Percentiles rank a stretch among this genome's conserved stretches.
These are phyloP conservation scores for Acanthosoma haemorrhoidale DNA, from an alignment of 2,888 invertebrate species.

Conservation along the genomic window DNA sequence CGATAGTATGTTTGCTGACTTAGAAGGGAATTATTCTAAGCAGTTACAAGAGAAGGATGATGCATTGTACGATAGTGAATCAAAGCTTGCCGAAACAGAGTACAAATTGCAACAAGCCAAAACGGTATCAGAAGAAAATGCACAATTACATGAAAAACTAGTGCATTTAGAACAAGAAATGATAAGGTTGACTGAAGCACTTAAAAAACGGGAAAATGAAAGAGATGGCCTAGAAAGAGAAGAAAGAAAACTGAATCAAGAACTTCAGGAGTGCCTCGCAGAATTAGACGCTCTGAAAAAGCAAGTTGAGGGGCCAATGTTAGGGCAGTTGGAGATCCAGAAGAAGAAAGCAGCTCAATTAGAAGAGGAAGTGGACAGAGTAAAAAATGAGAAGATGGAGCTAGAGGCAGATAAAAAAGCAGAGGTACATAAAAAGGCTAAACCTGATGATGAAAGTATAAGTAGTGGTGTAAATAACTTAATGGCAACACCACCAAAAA, in stretches of 20 bases:
- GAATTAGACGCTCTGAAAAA: slow-evolving; percentile 49
- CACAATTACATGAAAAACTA: slow-evolving; percentile 43
- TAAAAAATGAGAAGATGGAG: slow-evolving; percentile 50
- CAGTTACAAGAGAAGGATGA: slow-evolving; percentile 55
- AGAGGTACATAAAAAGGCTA: slow-evolving; percentile 41
- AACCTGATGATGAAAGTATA: neutral
- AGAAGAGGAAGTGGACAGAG: slow-evolving; percentile 51
- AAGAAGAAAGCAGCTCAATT: slow-evolving; percentile 47
- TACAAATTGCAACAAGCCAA: slow-evolving; percentile 47
- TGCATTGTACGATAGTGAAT: slow-evolving; percentile 51
- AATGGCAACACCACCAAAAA: neutral
- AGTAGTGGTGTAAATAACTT: too few relatives aligned
- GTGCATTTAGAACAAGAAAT: slow-evolving; percentile 52
- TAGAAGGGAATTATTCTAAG: slow-evolving; percentile 60
- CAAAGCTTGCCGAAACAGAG: slow-evolving; percentile 52
- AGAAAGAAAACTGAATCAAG: slow-evolving; percentile 50
- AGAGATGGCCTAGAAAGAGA: slow-evolving; percentile 48
- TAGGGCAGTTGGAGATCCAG: slow-evolving; percentile 46
- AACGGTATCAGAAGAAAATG: slow-evolving; percentile 36
- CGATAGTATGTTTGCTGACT: slow-evolving; percentile 65
- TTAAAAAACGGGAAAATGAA: slow-evolving; percentile 40
- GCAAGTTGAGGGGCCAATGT: slow-evolving; percentile 48
- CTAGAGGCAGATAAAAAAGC: slow-evolving; percentile 49
- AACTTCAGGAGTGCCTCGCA: slow-evolving; percentile 51
- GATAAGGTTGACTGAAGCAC: slow-evolving; percentile 54